Base-by-base conservation (phyloP, 2,113 vertebrate genomes). In the Urocitellus parryii region DNA sequence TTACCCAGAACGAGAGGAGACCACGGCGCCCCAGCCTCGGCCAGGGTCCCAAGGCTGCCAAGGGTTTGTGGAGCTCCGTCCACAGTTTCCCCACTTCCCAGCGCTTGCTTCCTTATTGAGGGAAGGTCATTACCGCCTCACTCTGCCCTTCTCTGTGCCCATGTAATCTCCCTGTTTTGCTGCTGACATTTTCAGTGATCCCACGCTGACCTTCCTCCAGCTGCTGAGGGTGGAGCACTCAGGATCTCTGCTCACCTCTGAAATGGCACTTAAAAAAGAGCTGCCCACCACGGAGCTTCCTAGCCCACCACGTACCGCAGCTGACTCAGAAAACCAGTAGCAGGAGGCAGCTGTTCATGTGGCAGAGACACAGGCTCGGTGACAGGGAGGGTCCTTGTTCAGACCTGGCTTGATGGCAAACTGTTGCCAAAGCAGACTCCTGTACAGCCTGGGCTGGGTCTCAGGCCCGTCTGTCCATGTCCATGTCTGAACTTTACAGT, bases 131-230 rank as follows among this genome's bases (percentile, higher is more conserved):
- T 96, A 95, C 84, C 56, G 89, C 93, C 92, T 96, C 95, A 82
- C 96, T 97, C 89, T 82, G 94, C 68, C 93, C 95, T 94, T 97
- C 92, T 97, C 90, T 93, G 90, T 95, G 94, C 77, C 48, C 25
- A 0, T 93, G 98, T 96, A 97, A 63, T 98, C 92, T 96, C 95
- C 78, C 85, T 83, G 11, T 96, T 98, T 97, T 96, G 96, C 65
- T 98, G 94, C 96, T 98, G 97, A 97, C 97, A 94, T 97, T 87
- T 95, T 95, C 96, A 96, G 94, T 96, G 97, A 98, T 82, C 90
- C 11, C 72, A 29, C 70, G 70, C 95, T 79, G 97, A 93, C 88
- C 70, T 95, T 95, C 91, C 77, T 72, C 90, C 83, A 82, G 95
- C 88, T 82, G 76, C 70, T 72, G 97, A 95, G n/a, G 93, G 77